phyloP scores from a whole-genome alignment of 2,797 vertebrate genomes.

The Notolabrus celidotus region DNA sequence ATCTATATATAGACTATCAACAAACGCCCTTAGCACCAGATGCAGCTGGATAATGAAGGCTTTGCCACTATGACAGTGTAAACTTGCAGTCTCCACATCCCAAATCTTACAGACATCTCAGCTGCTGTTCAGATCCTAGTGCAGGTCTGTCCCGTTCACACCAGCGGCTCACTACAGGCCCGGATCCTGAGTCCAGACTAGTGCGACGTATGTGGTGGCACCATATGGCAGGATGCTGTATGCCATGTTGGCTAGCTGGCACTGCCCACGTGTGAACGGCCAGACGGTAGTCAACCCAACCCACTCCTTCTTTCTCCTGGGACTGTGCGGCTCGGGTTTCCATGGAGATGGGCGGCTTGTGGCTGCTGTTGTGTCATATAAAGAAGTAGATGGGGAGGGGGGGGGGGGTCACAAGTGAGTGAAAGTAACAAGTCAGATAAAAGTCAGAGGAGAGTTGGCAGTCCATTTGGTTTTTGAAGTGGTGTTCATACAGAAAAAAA shows the following conservation, averaged over 20 bases:
- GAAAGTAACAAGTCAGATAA: slow-evolving; percentile 76
- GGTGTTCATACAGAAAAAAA: slow-evolving; percentile 49
- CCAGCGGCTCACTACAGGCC: slow-evolving; percentile 60
- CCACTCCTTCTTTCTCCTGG: slow-evolving; percentile 83
- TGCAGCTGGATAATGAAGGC: not conserved
- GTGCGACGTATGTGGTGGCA: slow-evolving; percentile 83
- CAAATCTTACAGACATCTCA: slow-evolving; percentile 42
- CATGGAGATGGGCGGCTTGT: slow-evolving; percentile 84
- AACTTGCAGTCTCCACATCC: not conserved
- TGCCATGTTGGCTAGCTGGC: slow-evolving; percentile 89
- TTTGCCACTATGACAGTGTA: not conserved
- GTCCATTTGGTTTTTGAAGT: slow-evolving; percentile 50
- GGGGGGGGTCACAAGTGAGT: slow-evolving; percentile 67
- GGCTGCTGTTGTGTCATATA: slow-evolving; percentile 72
- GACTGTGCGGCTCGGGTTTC: slow-evolving; percentile 84
- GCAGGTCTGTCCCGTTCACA: slow-evolving; percentile 76
- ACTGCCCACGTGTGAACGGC: slow-evolving; percentile 84
- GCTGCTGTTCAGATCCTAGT: slow-evolving; percentile 54
- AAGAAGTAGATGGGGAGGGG: slow-evolving; percentile 63
- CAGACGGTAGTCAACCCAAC: slow-evolving; percentile 87
- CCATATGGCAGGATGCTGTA: slow-evolving; percentile 89
- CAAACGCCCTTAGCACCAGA: not conserved
- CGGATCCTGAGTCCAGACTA: slow-evolving; percentile 70
- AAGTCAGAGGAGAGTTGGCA: slow-evolving; percentile 63
- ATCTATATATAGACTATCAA: too few relatives aligned